A percentile compares a stretch with the other conserved stretches of the same genome.
Conservation (phyloP, 2,797 vertebrate genomes). For the Schizopygopsis malacanthus region DNA sequence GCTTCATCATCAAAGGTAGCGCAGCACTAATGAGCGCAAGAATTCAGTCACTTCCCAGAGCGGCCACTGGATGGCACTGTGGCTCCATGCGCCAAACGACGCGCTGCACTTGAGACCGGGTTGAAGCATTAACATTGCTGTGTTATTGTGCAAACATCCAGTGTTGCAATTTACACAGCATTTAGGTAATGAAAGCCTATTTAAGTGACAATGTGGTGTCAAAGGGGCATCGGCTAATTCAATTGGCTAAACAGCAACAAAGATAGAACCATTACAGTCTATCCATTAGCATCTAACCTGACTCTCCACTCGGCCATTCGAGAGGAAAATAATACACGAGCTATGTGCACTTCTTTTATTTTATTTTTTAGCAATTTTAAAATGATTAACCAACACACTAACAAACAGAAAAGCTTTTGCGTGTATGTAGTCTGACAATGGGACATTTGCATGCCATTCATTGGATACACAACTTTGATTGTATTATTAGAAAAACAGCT, state of each 20-base stretch:
- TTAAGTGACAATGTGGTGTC: slow-evolving; percentile 56
- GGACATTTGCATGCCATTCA: neutral
- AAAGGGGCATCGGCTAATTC: slow-evolving; percentile 48
- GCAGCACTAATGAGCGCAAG: slow-evolving; percentile 58
- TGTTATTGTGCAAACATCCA: slow-evolving; percentile 63
- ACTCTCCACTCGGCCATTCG: slow-evolving; percentile 1
- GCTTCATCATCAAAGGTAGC: slow-evolving; percentile 55
- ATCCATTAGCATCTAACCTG: slow-evolving; percentile 24
- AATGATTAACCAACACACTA: neutral
- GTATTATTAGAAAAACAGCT: neutral
- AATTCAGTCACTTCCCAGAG: slow-evolving; percentile 54
- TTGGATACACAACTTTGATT: neutral
- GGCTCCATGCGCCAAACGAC: slow-evolving; percentile 69
- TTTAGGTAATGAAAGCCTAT: slow-evolving; percentile 64
- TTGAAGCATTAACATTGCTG: slow-evolving; percentile 54
- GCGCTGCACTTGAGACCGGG: slow-evolving; percentile 17
- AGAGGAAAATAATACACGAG: slow-evolving; percentile 11
- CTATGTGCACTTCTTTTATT: neutral
- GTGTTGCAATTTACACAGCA: slow-evolving; percentile 65
- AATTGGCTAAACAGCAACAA: slow-evolving; percentile 22
- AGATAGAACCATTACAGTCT: slow-evolving; percentile 33
- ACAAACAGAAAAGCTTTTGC: neutral
- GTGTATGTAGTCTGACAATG: neutral
- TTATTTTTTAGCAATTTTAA: neutral
- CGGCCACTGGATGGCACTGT: slow-evolving; percentile 89